Evolutionary conservation across 2,113 vertebrate species (phyloP).

Genomic region (Pseudonaja textilis): DNA sequence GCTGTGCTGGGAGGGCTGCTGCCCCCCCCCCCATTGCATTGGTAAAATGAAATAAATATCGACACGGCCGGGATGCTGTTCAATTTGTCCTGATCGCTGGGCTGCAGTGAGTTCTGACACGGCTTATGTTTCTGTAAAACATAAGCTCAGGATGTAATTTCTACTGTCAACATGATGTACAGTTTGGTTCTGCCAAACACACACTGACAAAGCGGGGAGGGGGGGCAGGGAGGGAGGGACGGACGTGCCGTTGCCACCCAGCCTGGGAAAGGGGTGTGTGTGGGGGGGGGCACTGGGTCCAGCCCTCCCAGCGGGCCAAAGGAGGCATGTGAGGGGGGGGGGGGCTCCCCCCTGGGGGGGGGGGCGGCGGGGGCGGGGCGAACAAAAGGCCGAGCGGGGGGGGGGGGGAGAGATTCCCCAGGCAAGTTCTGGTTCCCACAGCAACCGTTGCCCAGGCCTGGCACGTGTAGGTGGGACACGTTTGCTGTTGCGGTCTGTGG

Average conservation of each 20-base stretch:
- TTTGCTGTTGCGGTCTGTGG: not conserved
- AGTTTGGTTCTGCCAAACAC: slow-evolving; percentile 63
- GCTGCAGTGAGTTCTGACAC: slow-evolving; percentile 78
- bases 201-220: slow-evolving; percentile 38
- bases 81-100: slow-evolving; percentile 85
- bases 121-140: slow-evolving; percentile 67
- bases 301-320: not conserved
- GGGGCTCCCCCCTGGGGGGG: rapidly evolving
- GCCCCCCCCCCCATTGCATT: slow-evolving; percentile 46
- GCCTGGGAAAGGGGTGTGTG: not conserved
- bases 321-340: rapidly evolving
- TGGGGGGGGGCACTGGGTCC: not conserved
- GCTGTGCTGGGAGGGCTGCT: not conserved
- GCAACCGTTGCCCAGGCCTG: slow-evolving; percentile 58
- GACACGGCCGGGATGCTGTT: slow-evolving; percentile 78
- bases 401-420: not conserved
- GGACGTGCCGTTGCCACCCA: not conserved
- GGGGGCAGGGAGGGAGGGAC: not conserved
- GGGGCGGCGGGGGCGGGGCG: not conserved
- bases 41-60: slow-evolving; percentile 82
- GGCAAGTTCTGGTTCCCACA: slow-evolving; percentile 60
- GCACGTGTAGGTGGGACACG: not conserved
- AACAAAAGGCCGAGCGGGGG: not conserved
- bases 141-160: slow-evolving; percentile 80
- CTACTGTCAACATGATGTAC: slow-evolving; percentile 84